phyloP scores from a whole-genome alignment of 2,113 vertebrate genomes.

The Dolichotis patagonum region DNA sequence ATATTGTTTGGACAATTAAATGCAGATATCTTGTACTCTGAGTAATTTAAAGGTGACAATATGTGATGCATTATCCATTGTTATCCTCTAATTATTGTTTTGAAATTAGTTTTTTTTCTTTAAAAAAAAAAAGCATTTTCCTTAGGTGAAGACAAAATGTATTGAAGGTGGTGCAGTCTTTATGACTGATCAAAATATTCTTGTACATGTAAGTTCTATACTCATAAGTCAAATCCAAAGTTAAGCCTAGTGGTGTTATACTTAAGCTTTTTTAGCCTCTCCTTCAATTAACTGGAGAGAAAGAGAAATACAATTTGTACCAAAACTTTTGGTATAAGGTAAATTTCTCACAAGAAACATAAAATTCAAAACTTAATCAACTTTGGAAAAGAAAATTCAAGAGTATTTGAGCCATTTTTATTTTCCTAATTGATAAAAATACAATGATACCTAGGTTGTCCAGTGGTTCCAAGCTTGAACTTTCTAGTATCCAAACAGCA shows the following conservation, averaged over 20 bases:
- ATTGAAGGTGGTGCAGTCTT: background rate
- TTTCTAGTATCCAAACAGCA: background rate
- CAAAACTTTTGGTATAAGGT: background rate
- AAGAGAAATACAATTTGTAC: constrained; percentile 36
- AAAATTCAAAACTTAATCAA: constrained; percentile 16
- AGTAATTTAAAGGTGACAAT: too few relatives aligned
- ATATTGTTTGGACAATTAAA: too few relatives aligned
- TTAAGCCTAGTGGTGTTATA: background rate
- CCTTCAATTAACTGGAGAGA: background rate
- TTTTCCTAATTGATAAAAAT: constrained; percentile 3
- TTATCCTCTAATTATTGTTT: too few relatives aligned
- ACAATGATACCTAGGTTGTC: background rate
- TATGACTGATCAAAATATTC: constrained; percentile 18
- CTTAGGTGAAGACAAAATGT: background rate
- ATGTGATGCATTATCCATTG: too few relatives aligned
- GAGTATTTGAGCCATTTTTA: constrained; percentile 8
- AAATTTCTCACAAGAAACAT: constrained; percentile 7
- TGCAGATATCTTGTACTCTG: too few relatives aligned
- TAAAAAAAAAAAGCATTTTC: background rate
- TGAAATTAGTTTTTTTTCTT: too few relatives aligned
- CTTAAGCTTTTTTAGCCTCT: background rate
- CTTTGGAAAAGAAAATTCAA: background rate
- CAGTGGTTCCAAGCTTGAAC: background rate
- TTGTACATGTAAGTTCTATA: background rate
- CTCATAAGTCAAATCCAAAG: constrained; percentile 3